A percentile compares a stretch with the other conserved stretches of the same genome.
phyloP scores from a whole-genome alignment of 2,797 vertebrate genomes.

The Chrysocyon brachyurus region DNA sequence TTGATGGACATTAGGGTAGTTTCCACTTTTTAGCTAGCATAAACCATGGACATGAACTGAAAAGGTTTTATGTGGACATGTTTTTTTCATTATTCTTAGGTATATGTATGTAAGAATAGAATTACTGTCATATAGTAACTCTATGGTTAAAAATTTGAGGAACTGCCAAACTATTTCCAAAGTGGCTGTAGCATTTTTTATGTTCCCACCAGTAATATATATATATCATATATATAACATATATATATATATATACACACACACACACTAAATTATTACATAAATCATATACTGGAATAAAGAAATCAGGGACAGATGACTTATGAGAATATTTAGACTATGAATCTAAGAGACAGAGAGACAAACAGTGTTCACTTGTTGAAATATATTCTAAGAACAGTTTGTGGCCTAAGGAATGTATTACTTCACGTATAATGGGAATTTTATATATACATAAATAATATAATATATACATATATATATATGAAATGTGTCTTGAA shows the following conservation, averaged over 20 bases:
- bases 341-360: background rate
- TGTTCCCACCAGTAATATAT: background rate
- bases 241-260: fast-evolving
- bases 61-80: background rate
- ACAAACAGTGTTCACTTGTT: background rate
- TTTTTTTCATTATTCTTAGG: background rate
- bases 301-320: background rate
- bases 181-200: background rate
- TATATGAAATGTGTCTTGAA: background rate
- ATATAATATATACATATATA: background rate
- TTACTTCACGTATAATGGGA: background rate
- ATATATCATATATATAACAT: background rate
- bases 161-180: background rate
- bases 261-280: background rate
- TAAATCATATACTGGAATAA: background rate
- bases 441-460: background rate
- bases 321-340: background rate
- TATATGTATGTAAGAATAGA: background rate
- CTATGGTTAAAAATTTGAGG: background rate
- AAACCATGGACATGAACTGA: background rate
- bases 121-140: background rate
- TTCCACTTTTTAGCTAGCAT: background rate
- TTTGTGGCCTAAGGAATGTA: background rate
- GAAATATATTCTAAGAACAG: background rate
- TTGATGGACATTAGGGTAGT: background rate